A percentile compares a stretch with the other conserved stretches of the same genome.
Evolutionary conservation across 2,797 vertebrate genomes (phyloP).

Genomic region (Calcarius lapponicus): DNA sequence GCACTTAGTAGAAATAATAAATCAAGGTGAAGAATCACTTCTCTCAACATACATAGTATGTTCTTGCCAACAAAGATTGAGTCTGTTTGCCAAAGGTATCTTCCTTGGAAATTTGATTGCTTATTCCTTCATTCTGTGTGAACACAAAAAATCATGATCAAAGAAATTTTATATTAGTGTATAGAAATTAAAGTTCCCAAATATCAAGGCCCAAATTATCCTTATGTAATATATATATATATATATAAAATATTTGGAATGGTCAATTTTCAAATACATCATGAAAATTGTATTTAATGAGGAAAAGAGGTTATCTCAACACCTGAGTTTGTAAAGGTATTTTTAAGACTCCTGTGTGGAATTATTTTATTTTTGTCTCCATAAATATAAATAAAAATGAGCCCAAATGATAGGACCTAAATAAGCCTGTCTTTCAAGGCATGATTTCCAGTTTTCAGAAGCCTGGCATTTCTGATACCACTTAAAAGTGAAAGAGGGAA

Average conservation of each 20-base stretch:
- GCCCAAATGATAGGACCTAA: rapidly evolving
- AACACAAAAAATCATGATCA: background rate
- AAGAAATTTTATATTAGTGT: background rate
- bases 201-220: background rate
- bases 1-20: background rate
- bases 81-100: background rate
- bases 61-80: background rate
- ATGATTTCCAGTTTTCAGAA: background rate
- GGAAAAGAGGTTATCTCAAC: background rate
- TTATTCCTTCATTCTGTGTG: background rate
- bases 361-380: background rate
- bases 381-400: background rate
- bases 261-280: background rate
- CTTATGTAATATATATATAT: background rate
- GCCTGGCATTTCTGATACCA: background rate
- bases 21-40: background rate
- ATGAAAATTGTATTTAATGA: background rate
- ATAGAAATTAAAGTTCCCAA: background rate
- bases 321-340: rapidly evolving
- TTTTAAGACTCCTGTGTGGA: background rate
- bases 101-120: background rate
- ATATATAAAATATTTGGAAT: background rate
- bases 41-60: background rate
- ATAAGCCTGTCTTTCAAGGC: background rate
- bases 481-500: background rate